Conservation (phyloP, 2,888 invertebrate genomes). For the Platypus cylindrus region DNA sequence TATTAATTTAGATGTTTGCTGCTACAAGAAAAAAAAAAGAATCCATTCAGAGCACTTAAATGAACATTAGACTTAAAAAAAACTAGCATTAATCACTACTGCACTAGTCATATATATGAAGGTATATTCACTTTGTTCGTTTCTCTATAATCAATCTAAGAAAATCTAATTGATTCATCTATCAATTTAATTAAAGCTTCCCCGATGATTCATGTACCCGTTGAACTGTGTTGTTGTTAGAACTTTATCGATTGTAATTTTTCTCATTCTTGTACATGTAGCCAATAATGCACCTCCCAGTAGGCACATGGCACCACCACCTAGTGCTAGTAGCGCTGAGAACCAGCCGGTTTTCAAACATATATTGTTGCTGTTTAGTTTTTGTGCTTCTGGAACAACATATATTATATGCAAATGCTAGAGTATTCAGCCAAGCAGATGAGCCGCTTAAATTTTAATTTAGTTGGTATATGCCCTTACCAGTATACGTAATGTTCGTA, state of each 20-base stretch:
- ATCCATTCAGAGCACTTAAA: too few species aligned
- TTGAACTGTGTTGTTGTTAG: conserved; percentile 30
- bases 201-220: conserved; percentile 36
- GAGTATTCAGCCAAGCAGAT: too few species aligned
- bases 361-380: too few species aligned
- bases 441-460: too few species aligned
- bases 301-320: conserved; percentile 46
- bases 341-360: conserved; percentile 40
- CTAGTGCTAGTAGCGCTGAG: conserved; percentile 39
- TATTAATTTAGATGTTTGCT: too few species aligned
- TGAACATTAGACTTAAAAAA: too few species aligned
- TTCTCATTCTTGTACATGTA: conserved; percentile 62
- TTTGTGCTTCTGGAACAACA: too few species aligned
- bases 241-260: conserved; percentile 38
- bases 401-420: too few species aligned
- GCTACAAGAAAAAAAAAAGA: too few species aligned
- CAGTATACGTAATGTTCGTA: conserved; percentile 21
- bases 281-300: conserved; percentile 60
- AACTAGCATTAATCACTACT: too few species aligned
- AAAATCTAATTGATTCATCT: too few species aligned
- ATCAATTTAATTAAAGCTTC: conserved; percentile 33
- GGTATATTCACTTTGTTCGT: background rate
- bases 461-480: conserved; percentile 12
- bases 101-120: too few species aligned
- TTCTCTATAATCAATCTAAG: background rate